Conservation (phyloP, 2,888 invertebrate genomes). For the Pseudoips prasinana region DNA sequence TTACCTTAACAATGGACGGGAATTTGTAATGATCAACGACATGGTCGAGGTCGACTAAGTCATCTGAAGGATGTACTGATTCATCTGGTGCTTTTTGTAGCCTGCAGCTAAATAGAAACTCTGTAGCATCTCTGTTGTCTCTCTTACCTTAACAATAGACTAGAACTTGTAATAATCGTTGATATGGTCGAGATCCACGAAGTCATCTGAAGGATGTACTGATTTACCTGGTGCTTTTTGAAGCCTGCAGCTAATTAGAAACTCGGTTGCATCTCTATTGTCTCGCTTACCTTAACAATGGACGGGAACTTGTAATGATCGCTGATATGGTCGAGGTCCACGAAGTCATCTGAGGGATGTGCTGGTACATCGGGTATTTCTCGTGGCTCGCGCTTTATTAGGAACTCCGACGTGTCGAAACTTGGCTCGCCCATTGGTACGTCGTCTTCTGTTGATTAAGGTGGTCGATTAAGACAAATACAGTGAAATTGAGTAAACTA, state of each 20-base stretch:
- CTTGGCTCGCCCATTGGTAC: slow-evolving; percentile 89
- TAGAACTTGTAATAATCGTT: slow-evolving; percentile 57
- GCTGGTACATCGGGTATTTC: slow-evolving; percentile 59
- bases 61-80: no score
- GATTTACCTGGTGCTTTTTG: slow-evolving; percentile 66
- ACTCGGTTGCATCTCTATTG: no score
- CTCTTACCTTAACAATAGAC: slow-evolving; percentile 61
- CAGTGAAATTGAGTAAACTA: no score
- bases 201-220: slow-evolving; percentile 52
- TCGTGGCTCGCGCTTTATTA: slow-evolving; percentile 74
- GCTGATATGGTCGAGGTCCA: slow-evolving; percentile 59
- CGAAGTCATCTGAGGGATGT: slow-evolving; percentile 54
- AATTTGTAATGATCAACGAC: no score
- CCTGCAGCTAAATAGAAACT: no score
- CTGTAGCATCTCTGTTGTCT: no score
- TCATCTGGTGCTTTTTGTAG: no score
- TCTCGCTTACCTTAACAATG: slow-evolving; percentile 59
- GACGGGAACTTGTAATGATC: slow-evolving; percentile 60
- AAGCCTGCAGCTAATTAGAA: no score
- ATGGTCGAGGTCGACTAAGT: no score
- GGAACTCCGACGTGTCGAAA: slow-evolving; percentile 93
- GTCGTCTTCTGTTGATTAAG: slow-evolving; percentile 61
- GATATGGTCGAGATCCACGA: slow-evolving; percentile 65
- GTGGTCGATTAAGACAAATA: no score
- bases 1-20: no score